Base-by-base conservation (phyloP, 1,140 invertebrate genomes). In the Acyrthosiphon pisum region DNA sequence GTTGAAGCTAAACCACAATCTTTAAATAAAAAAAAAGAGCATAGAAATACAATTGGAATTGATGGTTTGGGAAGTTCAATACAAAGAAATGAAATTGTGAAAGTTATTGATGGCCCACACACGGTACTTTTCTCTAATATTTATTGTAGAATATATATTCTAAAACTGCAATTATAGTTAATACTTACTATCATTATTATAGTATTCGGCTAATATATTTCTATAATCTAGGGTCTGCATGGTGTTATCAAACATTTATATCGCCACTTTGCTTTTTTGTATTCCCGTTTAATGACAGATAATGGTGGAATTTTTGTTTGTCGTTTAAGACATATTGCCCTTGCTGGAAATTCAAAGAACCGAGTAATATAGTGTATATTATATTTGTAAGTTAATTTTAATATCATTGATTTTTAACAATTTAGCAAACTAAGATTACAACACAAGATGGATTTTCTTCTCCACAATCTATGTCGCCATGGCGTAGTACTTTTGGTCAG, bases 271-370 rank as follows among this genome's bases (percentile, higher is more conserved):
- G 98, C 98, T 1, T 99, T 99, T 95, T 95, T 99, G 2, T 97
- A 99, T 95, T 99, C 98, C 9, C 96, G 98, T 93, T 98, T 98
- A 96, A 98, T 98, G 95, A 95, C 98, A 23, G 98, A 99, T 94
- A 99, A 99, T 95, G 99, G 99, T 94, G 99, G 99, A 7, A 98
- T 99, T 93, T 99, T 99, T 95, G 99, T 99, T 2, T 99, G 98
- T 95, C 99, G 98, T 95, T 98, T 99, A 0, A 96, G 98, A 76
- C 98, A 99, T 95, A 96, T 99, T 87, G 97, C 98, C 93, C 95
- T 99, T 20, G 98, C 98, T 50, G 99, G 99, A 76, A 98, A 97
- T 56, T 53, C 50, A 53, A 44, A 83, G 20, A 93, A 84, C 23
- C 97, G 96, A 91, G 98, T 93, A 93, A 41, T 48, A 68, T 68